Evolutionary conservation across 2,113 vertebrate species (phyloP), one percentile per base, ranked within the genome.

Genomic region (Eidolon helvum): DNA sequence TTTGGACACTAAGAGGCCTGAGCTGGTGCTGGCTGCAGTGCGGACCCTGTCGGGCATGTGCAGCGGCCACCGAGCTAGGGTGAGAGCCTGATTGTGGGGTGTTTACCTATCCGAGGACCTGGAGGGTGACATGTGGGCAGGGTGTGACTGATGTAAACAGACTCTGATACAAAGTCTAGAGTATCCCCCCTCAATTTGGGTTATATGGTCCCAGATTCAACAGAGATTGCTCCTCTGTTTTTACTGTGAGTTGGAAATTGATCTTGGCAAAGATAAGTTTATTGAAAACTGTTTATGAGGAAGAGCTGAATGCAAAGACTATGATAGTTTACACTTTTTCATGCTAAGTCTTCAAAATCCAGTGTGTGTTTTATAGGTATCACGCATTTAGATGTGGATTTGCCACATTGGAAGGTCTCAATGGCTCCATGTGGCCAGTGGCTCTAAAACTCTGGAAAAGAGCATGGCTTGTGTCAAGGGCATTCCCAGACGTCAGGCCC

Each of bases 21-120:
- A 99, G 97, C 98, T 99, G 99, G 98, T 99, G 94, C 98, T 99
- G 78, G 99, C 99, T 43, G 99, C 99, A 0, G 97, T 99, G 84
- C 99, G 99, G 72, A 99, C 99, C 0, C 97, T 99, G 75, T 99
- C 99, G 0, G 99, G 99, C 97, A 99, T 99, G 99, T 99, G 99
- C 97, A 99, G 98, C 1, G 99, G 99, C 82, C 99, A 99, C 95
- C 99, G 98, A 97, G 99, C 99, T 33, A 98, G 99, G 97, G 99
- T 99, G 94, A 99, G 14, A 15, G 45, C 5, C 10, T 19, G 38
- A 45, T n/a, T 1, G 8, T 9, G 2, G 40, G 53, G 21, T 7
- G 15, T 15, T 2, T 53, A 21, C 16, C 4, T 0, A 1, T 24
- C 16, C 0, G 28, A 48, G 40, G 48, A 72, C 26, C 40, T 30